A percentile compares a stretch with the other conserved stretches of the same genome.
phyloP scores from a whole-genome alignment of 2,797 vertebrate genomes.

The Siniperca undulata region DNA sequence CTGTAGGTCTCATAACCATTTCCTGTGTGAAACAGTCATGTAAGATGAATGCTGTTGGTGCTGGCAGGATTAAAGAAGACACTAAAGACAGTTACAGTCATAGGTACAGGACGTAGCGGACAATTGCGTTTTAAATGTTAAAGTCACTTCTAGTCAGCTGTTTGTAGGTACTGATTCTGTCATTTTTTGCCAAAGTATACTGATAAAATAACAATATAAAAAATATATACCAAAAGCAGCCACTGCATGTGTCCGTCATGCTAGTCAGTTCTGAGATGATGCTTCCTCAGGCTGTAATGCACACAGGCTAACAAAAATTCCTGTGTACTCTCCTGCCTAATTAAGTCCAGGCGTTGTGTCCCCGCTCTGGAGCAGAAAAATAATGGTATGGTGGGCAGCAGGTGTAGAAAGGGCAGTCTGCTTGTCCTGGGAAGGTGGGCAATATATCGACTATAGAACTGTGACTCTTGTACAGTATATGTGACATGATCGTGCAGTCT shows the following conservation, averaged over 20 bases:
- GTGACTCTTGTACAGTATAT: slow-evolving; percentile 9
- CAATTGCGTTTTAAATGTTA: neutral
- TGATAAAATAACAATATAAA: neutral
- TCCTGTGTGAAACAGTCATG: neutral
- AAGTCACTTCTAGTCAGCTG: neutral
- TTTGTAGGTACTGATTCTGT: neutral
- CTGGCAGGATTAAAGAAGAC: neutral
- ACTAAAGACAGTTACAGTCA: neutral
- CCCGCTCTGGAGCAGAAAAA: slow-evolving; percentile 19
- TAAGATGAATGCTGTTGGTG: neutral
- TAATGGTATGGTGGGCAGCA: slow-evolving; percentile 25
- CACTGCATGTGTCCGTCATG: neutral
- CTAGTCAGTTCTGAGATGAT: slow-evolving; percentile 8
- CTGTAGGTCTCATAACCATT: neutral
- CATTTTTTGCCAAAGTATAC: neutral
- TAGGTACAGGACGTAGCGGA: neutral
- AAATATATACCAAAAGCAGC: neutral
- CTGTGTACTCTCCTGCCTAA: slow-evolving; percentile 35
- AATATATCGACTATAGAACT: neutral
- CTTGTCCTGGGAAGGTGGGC: neutral
- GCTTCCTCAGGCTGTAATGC: slow-evolving; percentile 23
- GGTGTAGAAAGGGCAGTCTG: slow-evolving; percentile 12
- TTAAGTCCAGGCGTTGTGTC: slow-evolving; percentile 42
- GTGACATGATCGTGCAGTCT: slow-evolving; percentile 6
- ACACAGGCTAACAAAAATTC: slow-evolving; percentile 25